These are phyloP conservation scores for Gyps fulvus DNA, from an alignment of 2,113 vertebrate species.

Conservation along the genomic window DNA sequence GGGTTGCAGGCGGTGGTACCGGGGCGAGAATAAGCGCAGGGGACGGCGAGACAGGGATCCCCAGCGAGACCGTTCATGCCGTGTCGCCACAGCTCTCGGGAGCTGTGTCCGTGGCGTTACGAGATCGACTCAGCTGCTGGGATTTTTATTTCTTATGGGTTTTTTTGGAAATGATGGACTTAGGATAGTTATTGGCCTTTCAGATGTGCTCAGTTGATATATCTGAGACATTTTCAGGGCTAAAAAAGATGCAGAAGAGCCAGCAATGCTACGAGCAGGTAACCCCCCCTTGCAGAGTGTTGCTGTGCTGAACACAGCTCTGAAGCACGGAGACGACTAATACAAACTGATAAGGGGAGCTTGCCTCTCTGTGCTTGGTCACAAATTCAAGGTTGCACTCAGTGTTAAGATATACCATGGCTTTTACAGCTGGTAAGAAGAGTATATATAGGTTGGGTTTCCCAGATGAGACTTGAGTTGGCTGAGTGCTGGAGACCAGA, in stretches of 20 bases:
- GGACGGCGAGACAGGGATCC: background rate
- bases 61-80: background rate
- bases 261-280: background rate
- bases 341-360: background rate
- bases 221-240: background rate
- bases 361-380: background rate
- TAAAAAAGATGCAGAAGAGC: background rate
- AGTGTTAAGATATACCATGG: background rate
- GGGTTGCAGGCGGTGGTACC: background rate
- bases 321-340: background rate
- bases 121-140: background rate
- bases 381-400: background rate
- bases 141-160: background rate
- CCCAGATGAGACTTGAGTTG: background rate
- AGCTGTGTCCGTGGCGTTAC: background rate
- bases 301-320: background rate
- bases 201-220: background rate
- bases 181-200: background rate
- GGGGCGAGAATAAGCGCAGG: background rate
- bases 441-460: background rate
- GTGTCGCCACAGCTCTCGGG: accelerated
- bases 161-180: background rate
- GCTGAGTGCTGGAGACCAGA: background rate
- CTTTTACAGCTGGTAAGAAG: background rate
- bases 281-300: background rate